Evolutionary conservation across 2,797 vertebrate genomes (phyloP).

Genomic region (Myotis pilosus): DNA sequence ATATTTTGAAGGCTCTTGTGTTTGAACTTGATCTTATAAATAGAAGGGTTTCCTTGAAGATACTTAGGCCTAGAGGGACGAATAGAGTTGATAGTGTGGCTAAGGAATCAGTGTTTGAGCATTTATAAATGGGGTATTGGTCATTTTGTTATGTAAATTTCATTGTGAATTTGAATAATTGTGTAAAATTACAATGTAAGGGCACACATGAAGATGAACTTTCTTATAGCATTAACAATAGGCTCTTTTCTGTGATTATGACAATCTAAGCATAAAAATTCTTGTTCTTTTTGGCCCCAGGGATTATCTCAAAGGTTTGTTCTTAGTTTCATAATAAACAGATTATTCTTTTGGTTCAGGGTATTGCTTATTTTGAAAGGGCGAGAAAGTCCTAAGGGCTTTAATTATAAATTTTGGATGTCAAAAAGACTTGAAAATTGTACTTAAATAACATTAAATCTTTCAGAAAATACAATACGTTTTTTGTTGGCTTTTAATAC

Average conservation of each 20-base stretch:
- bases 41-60: background rate
- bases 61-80: background rate
- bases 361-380: slow-evolving; percentile 72
- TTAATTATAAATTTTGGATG: slow-evolving; percentile 73
- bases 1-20: slow-evolving; percentile 33
- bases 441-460: slow-evolving; percentile 81
- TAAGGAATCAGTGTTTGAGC: background rate
- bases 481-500: slow-evolving; percentile 84
- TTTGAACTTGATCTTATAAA: background rate
- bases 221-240: slow-evolving; percentile 60
- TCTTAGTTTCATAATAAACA: slow-evolving; percentile 67
- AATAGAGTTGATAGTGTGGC: background rate
- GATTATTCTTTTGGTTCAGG: slow-evolving; percentile 71
- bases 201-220: slow-evolving; percentile 8
- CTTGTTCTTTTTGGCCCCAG: slow-evolving; percentile 49
- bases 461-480: slow-evolving; percentile 82
- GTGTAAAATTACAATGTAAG: slow-evolving; percentile 4
- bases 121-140: slow-evolving; percentile 13
- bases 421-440: slow-evolving; percentile 76
- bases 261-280: slow-evolving; percentile 48
- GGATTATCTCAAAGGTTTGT: slow-evolving; percentile 66
- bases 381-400: slow-evolving; percentile 73
- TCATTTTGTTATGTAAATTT: slow-evolving; percentile 49
- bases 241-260: slow-evolving; percentile 41
- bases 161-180: slow-evolving; percentile 44